These are phyloP conservation scores for Dynastes maya DNA, from an alignment of 2,888 invertebrate species.

Conservation along the genomic window DNA sequence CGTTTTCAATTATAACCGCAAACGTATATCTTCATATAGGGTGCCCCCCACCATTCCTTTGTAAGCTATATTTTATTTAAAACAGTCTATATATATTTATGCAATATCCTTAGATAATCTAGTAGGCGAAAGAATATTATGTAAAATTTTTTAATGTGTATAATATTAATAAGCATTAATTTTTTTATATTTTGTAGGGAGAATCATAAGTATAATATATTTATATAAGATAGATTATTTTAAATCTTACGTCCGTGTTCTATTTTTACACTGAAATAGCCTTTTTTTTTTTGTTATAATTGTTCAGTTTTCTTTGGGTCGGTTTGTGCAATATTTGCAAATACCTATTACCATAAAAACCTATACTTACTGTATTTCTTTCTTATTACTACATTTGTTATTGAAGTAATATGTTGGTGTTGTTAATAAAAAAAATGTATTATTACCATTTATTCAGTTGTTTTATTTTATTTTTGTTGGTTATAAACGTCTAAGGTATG, in stretches of 20 bases:
- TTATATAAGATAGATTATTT: background rate
- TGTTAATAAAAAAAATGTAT: constrained; percentile 49
- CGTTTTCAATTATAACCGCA: background rate
- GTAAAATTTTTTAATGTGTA: constrained; percentile 4
- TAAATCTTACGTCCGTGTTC: background rate
- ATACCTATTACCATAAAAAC: constrained; percentile 29
- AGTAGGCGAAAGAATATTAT: background rate
- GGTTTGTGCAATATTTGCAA: constrained; percentile 57
- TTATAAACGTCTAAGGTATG: too few species aligned
- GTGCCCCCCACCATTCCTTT: too few species aligned
- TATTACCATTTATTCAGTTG: constrained; percentile 11
- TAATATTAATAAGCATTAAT: constrained; percentile 2
- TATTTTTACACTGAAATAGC: background rate
- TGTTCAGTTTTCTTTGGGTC: constrained; percentile 49
- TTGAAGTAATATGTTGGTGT: constrained; percentile 47
- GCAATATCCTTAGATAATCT: background rate
- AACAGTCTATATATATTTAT: too few species aligned
- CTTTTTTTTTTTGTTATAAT: constrained; percentile 42
- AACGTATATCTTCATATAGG: too few species aligned
- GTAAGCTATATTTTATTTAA: too few species aligned
- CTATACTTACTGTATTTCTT: constrained; percentile 23
- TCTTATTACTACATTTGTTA: constrained; percentile 36
- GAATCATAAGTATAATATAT: background rate
- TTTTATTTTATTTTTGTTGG: constrained; percentile 18
- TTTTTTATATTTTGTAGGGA: constrained; percentile 3